Evolutionary conservation across 92 coral and sea anemone species (phyloP), one percentile per base, ranked within the genome.

Genomic region (Plumapathes pennacea): DNA sequence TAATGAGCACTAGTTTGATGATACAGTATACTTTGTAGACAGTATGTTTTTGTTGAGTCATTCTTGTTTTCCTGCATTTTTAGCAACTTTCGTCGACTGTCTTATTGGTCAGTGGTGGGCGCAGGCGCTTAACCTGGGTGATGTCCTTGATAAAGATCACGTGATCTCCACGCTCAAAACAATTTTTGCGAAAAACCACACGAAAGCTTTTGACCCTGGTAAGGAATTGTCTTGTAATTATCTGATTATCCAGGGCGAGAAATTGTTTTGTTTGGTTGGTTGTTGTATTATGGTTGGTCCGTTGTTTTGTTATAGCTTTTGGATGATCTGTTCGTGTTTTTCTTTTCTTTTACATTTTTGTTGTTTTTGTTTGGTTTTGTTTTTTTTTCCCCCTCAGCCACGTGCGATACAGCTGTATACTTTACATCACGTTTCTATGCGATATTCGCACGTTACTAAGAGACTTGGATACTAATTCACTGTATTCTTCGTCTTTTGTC

Each of bases 101-200:
- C 72, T 89, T 72, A 58, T 89, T 78, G 97, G 94, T 34, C 97
- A 89, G 76, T 89, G 97, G 97, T 89, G 97, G 97, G 92, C 92
- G 23, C 79, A 81, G 74, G 67, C 86, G 6, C 82, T 89, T 62
- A 89, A 89, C 2, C 65, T 89, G 8, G 97, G 94, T 11, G 38
- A 72, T 38, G 60, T 89, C 40, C 81, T 89, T 25, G 86, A 80
- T 8, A 42, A 67, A 33, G 89, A 80, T 10, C 85, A 89, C 70
- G 60, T 89, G 19, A 29, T 22, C 32, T 76, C 89, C 21, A 78
- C 90, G 6, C 72, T 89, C 22, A 10, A 34, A 14, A 64, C 56
- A 48, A 72, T 89, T 11, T 85, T 80, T 44, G 6, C 39, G 25
- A 63, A 50, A 49, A 89, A 89, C 59, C 94, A 85, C 40, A 89